Evolutionary conservation across 2,888 invertebrate genomes (phyloP), one percentile per base, ranked within the genome.

Genomic region (Amorpha juglandis): DNA sequence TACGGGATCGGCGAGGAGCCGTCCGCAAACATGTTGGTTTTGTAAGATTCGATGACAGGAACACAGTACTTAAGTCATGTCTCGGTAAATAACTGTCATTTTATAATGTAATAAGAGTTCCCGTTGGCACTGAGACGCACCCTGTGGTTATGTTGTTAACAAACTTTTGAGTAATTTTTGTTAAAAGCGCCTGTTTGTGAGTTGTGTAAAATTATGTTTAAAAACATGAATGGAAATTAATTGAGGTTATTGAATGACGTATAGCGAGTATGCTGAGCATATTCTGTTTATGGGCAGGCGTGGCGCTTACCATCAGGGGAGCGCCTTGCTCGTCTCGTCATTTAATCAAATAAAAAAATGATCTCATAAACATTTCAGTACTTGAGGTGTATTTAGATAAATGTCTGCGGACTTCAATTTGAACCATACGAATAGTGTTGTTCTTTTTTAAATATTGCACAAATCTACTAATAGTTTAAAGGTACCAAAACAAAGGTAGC

Each of bases 401-500:
- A 27, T 27, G 4, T 27, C 27, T 27, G 1, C 2, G 27, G 27
- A 4, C 27, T 27, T 27, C 1, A 27, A 3, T 4, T 27, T 27
- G 27, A 27, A 27, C 27, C 4, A 27, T 27, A 27, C 4, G 4
- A 27, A 27, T 4, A 27, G 4, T 27, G 27, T 27, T 27, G 0
- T 45, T 11, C 1, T 1, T 19, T 19, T 19, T 50, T 50, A 19
- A 19, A 19, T 50, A 19, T 19, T 16, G 14, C 16, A 19, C 50
- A 11, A 9, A 50, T 19, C 8, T 50, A 9, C 50, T 1, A 19
- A 9, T 19, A 19, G 19, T 50, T 50, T 50, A 19, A 19, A 27
- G 19, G 50, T 19, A 45, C 14, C 2, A 19, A 50, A 50, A 50
- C 50, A 50, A 19, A 50, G 19, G 50, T 50, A 50, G 79, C 75